Base-by-base conservation (phyloP, 1,140 invertebrate species). In the Leptestheria dahalacensis region DNA sequence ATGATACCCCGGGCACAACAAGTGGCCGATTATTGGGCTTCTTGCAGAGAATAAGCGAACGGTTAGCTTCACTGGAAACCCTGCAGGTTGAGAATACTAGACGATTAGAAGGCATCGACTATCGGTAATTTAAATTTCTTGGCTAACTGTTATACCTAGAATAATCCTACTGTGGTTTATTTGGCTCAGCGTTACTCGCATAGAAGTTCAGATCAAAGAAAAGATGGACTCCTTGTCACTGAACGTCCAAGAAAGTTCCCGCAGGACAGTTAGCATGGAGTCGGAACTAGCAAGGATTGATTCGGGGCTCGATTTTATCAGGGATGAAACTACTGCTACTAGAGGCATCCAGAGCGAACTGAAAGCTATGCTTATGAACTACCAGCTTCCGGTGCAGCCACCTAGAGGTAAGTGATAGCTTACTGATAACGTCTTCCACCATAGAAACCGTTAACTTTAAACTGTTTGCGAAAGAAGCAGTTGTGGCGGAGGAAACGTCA, bases 51-150 rank as follows among this genome's bases (percentile, higher is more conserved):
- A 33, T 76, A 11, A 70, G 72, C 26, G 75, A 76, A 61, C 68
- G 73, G 10, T 65, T 76, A 3, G 64, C 70, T 23, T 64, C 69
- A 41, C 64, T 74, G 59, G 71, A 70, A 59, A 66, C 72, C 53
- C 62, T 74, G 47, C 69, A 74, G 62, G 68, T 71, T 57, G 72
- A 75, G 64, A 66, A 70, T 62, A 64, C 71, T 9, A 62, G 70
- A 51, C 68, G 70, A 28, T 65, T 75, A 49, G 72, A 75, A 65
- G 67, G 63, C 15, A 68, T 76, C 61, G 71, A 76, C 61, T 74
- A 76, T 62, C 73, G 73, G 74, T 76, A 61, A 24, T n/a, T 20
- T 4, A 20, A 28, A 15, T 18, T 1, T 49, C 33, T 26, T 1
- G 10, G 18, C 29, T 6, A 21, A 55, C 12, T 21, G 25, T 26